A percentile compares a stretch with the other conserved stretches of the same genome.
Conservation (phyloP, 1,140 invertebrate species). For the Cherax destructor region DNA sequence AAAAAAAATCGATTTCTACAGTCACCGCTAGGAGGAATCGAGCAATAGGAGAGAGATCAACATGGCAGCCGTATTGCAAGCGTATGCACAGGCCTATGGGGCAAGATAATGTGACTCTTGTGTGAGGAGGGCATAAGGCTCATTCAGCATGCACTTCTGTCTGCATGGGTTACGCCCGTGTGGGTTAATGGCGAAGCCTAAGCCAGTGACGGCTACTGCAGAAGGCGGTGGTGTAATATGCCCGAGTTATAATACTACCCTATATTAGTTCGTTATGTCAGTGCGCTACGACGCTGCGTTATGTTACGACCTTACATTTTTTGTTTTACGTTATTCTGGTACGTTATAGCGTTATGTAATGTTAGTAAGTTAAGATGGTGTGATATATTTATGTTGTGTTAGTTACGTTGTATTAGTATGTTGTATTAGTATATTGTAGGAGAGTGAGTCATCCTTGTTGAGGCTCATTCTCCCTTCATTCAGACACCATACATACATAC, state of each 20-base stretch:
- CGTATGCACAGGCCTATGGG: conserved; percentile 5
- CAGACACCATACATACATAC: too few relatives aligned
- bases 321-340: too few relatives aligned
- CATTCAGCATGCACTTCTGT: not conserved
- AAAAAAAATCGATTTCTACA: conserved; percentile 59
- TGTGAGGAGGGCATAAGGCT: not conserved
- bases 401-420: too few relatives aligned
- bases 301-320: too few relatives aligned
- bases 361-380: too few relatives aligned
- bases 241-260: not conserved
- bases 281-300: too few relatives aligned
- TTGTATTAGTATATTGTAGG: too few relatives aligned
- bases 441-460: too few relatives aligned
- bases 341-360: too few relatives aligned
- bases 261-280: too few relatives aligned
- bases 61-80: conserved; percentile 48
- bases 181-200: conserved; percentile 32
- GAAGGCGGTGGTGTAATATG: conserved; percentile 43
- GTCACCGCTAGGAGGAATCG: conserved; percentile 50
- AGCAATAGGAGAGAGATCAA: conserved; percentile 15
- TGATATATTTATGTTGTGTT: too few relatives aligned
- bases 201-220: conserved; percentile 42
- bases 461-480: too few relatives aligned
- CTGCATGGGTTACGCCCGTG: not conserved
- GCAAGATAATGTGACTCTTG: conserved; percentile 2